Base-by-base conservation (phyloP, 2,113 vertebrate genomes). In the Cyanoramphus novaezelandiae region DNA sequence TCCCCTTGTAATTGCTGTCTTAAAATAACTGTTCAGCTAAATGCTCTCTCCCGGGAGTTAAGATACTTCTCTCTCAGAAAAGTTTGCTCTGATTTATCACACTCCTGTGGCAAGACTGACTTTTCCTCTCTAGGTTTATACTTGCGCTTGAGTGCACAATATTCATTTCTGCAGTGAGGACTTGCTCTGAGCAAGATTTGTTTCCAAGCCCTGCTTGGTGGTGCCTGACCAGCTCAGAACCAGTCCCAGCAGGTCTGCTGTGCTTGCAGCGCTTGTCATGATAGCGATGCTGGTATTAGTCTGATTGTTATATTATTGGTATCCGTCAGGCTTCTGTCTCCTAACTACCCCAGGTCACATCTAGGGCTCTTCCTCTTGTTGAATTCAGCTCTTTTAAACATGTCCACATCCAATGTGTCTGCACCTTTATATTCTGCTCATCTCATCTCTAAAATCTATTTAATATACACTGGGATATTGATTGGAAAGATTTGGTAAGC, bases 1-100 rank as follows among this genome's bases (percentile, higher is more conserved):
- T 88, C 15, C 52, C 39, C 50, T 21, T 79, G 21, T 68, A 92
- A 94, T 71, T 90, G 28, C 62, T 49, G 33, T 67, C 83, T 88
- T 94, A 84, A 95, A 92, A 93, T 79, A 92, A 88, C 27, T n/a
- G 8, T 91, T 96, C 71, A 82, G 39, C 60, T 91, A 90, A 91
- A 80, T 60, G 20, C 7, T 74, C 20, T 80, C 57, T 63, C 71
- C 77, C 2, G 52, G 46, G 84, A 87, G 31, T 41, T 83, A 37
- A 80, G 53, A 50, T 6, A 63, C 24, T 78, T 88, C 10, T 68
- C 39, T 84, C 46, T 57, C 69, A 79, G 72, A 78, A 79, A 33
- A 41, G 11, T 71, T 57, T 65, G n/a, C 69, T 84, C 62, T 79
- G 35, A 44, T 80, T 24, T 60, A 49, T 57, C 52, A 11, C 11